Conservation (phyloP, 2,888 invertebrate genomes). For the Ophion ventricosus region DNA sequence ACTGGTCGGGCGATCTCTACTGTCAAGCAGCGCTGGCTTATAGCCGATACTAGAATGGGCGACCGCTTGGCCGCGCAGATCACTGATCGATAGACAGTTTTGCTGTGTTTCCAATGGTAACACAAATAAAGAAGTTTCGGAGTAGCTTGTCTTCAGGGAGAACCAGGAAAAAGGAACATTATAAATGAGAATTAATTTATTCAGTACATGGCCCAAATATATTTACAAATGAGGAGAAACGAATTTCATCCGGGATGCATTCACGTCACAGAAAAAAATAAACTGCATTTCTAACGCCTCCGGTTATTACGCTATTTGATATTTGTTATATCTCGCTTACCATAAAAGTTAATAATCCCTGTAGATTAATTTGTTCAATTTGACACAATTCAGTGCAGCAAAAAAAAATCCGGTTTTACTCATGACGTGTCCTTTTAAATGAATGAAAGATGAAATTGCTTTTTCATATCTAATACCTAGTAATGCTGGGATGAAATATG, state of each 20-base stretch:
- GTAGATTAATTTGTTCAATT: background rate
- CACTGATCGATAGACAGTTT: too few species aligned
- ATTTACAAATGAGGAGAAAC: constrained; percentile 45
- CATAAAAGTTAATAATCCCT: background rate
- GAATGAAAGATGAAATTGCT: background rate
- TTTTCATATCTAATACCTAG: background rate
- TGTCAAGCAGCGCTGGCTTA: too few species aligned
- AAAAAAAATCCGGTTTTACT: background rate
- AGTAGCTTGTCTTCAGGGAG: too few species aligned
- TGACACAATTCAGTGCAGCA: background rate
- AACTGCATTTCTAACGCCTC: background rate
- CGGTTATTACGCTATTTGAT: background rate
- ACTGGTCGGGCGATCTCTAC: too few species aligned
- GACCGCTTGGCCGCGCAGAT: too few species aligned
- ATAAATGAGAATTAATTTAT: constrained; percentile 34
- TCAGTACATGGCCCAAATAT: constrained; percentile 58
- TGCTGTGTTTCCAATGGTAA: too few species aligned
- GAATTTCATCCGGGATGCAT: constrained; percentile 5
- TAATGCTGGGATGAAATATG: background rate
- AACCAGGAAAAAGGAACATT: background rate
- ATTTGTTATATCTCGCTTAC: background rate
- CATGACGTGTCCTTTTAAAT: background rate
- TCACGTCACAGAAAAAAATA: constrained; percentile 10
- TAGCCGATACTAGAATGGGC: too few species aligned
- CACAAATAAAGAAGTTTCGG: too few species aligned